These are phyloP conservation scores for Rafetus swinhoei DNA, from an alignment of 2,113 vertebrate species.

Conservation along the genomic window DNA sequence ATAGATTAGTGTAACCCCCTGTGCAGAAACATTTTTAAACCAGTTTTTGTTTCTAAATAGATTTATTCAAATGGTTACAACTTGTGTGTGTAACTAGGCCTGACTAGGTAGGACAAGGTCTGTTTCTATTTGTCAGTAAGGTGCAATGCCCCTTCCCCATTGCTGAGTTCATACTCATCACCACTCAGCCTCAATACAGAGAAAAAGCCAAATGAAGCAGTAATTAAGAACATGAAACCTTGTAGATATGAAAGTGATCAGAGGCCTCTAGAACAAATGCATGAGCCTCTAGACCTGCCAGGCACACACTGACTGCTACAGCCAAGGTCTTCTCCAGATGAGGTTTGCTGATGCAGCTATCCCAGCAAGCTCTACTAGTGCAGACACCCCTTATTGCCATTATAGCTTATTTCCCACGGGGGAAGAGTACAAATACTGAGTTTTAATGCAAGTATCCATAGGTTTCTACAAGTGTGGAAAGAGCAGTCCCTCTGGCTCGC, in stretches of 20 bases:
- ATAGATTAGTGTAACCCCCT: slow-evolving; percentile 7
- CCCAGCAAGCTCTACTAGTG: too few relatives aligned
- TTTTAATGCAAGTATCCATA: rapidly evolving
- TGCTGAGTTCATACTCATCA: background rate
- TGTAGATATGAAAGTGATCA: slow-evolving; percentile 26
- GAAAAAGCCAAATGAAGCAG: slow-evolving; percentile 46
- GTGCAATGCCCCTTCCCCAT: background rate
- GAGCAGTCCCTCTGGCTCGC: background rate
- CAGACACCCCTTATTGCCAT: too few relatives aligned
- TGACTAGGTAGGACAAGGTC: background rate
- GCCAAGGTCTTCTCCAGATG: background rate
- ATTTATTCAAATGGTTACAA: background rate
- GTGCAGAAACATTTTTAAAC: background rate
- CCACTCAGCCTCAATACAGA: background rate
- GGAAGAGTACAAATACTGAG: rapidly evolving
- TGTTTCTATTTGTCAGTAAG: slow-evolving; percentile 22
- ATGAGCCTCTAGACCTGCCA: background rate
- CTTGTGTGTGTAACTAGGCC: background rate
- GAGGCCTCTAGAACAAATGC: background rate
- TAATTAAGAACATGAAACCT: background rate
- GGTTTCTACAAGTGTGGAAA: background rate
- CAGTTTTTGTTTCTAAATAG: background rate
- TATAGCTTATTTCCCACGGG: too few relatives aligned
- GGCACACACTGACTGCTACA: rapidly evolving
- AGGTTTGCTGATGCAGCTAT: rapidly evolving